Evolutionary conservation across 2,113 vertebrate species (phyloP), one percentile per base, ranked within the genome.

Genomic region (Bubo blakistoni): DNA sequence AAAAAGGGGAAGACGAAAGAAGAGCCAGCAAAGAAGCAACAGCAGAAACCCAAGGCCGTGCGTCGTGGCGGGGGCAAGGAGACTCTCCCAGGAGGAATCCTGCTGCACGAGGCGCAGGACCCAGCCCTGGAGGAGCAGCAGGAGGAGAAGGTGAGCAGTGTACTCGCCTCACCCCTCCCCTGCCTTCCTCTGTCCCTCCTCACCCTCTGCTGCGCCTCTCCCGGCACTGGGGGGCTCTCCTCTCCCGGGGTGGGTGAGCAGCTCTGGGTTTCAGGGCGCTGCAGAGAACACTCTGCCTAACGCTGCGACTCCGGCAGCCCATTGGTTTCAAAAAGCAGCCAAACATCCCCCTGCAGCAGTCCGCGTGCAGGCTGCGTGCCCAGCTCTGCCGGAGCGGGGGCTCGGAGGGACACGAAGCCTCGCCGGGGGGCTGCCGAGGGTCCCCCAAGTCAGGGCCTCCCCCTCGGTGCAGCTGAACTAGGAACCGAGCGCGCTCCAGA

Each of bases 1-100:
- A 99, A 99, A 84, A 99, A 99, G 63, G 99, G 99, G 2, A 99
- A 99, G 71, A 94, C 90, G 1, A 99, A 98, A 95, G 99, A 99
- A 26, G 99, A 99, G 34, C 52, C 95, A 0, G 42, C 90, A 1
- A 99, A 98, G 97, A 99, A 98, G 90, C 96, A 93, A 1, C 71
- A 97, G 73, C 98, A 98, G 95, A 99, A 98, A 94, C 58, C 80
- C 30, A 99, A 98, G 92, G 88, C 97, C 16, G 90, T 13, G 18
- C 92, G 32, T 10, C 95, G 52, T 11, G 96, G 87, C 25, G 65
- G 32, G 25, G 74, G 59, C 82, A 98, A 95, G 92, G 96, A 94
- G 80, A 13, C 38, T 3, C 59, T 78, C 1, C 44, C 71, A 19
- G 79, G 92, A 4, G 98, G 95, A 21, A 86, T 94, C 16, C 16